phyloP scores from a whole-genome alignment of 2,113 vertebrate species.

The Heteronetta atricapilla region DNA sequence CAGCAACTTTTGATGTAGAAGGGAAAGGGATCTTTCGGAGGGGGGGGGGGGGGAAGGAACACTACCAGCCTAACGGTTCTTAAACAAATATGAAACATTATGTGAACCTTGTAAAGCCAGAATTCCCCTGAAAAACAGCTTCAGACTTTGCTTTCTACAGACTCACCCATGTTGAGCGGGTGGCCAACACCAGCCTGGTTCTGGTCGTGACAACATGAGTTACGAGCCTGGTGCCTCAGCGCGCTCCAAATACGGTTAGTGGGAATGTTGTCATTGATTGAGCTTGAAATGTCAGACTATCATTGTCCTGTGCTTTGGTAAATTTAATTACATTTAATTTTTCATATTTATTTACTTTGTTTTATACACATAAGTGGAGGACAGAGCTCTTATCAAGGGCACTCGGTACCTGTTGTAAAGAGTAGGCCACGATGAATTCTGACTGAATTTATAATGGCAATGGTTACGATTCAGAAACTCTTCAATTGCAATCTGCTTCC shows the following conservation, averaged over 20 bases:
- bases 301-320: constrained; percentile 45
- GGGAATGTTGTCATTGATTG: constrained; percentile 55
- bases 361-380: constrained; percentile 52
- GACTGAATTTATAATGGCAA: neutral
- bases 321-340: constrained; percentile 67
- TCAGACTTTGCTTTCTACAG: neutral
- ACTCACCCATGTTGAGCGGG: accelerated
- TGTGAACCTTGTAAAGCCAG: neutral
- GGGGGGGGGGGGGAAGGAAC: neutral
- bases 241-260: constrained; percentile 48
- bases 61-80: neutral
- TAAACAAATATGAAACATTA: neutral
- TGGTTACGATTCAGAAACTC: neutral
- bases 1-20: neutral
- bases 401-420: neutral
- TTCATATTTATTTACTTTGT: constrained; percentile 63
- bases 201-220: constrained; percentile 54
- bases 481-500: neutral
- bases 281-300: constrained; percentile 57
- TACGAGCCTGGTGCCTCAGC: constrained; percentile 19
- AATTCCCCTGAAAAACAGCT: neutral
- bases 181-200: neutral
- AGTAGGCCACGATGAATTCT: neutral
- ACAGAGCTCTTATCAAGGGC: constrained; percentile 48
- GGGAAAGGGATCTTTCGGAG: neutral